Percentiles rank a stretch among this genome's conserved stretches.
Evolutionary conservation across 2,888 invertebrate species (phyloP).

Genomic region (Caenorhabditis virilis): DNA sequence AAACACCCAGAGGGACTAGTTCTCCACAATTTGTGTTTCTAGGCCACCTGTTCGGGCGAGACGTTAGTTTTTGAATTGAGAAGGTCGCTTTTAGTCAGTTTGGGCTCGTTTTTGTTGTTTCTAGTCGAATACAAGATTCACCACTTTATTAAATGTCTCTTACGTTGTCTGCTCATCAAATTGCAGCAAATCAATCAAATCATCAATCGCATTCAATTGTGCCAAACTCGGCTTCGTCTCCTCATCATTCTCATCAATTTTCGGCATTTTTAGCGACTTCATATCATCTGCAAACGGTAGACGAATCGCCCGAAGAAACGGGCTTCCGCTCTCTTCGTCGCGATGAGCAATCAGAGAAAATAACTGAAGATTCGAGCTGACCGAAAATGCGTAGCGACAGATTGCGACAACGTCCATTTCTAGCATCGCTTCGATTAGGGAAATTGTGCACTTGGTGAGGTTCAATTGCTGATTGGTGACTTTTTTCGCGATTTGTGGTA

Average conservation of each 20-base stretch:
- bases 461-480: background rate
- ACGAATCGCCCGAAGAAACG: constrained; percentile 32
- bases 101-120: too few species aligned
- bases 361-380: constrained; percentile 35
- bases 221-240: constrained; percentile 2
- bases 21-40: too few species aligned
- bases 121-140: too few species aligned
- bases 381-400: constrained; percentile 40
- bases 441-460: constrained; percentile 10
- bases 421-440: constrained; percentile 39
- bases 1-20: too few species aligned
- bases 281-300: constrained; percentile 45
- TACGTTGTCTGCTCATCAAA: background rate
- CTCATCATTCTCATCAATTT: constrained; percentile 13
- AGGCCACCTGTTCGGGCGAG: too few species aligned
- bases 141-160: too few species aligned
- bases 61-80: too few species aligned
- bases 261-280: constrained; percentile 35
- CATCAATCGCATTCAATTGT: constrained; percentile 32
- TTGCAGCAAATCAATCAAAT: constrained; percentile 32
- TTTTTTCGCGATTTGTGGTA: constrained; percentile 19
- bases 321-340: constrained; percentile 24
- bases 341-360: constrained; percentile 33
- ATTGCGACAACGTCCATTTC: constrained; percentile 36
- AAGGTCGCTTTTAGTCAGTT: too few species aligned